Conservation (phyloP, 2,888 invertebrate genomes). For the Brenthis daphne region DNA sequence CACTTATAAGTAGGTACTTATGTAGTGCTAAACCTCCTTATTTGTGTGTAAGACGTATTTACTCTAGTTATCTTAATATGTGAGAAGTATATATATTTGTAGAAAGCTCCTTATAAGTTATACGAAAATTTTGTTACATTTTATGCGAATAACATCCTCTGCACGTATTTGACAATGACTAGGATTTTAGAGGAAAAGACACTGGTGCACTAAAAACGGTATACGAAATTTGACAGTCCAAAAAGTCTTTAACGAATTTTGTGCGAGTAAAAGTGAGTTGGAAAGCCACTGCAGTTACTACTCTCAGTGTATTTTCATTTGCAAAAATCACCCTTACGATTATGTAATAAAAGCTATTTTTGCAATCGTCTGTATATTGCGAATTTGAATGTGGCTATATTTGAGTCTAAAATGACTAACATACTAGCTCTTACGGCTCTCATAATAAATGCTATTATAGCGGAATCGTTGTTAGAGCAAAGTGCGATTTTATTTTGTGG, state of each 20-base stretch:
- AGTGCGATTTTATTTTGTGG: constrained; percentile 25
- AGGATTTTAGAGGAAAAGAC: constrained; percentile 2
- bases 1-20: background rate
- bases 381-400: constrained; percentile 13
- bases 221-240: constrained; percentile 17
- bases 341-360: constrained; percentile 12
- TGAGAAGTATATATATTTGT: too few relatives aligned
- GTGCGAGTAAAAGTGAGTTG: constrained; percentile 21
- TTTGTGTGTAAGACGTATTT: too few relatives aligned
- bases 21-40: too few relatives aligned
- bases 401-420: constrained; percentile 10
- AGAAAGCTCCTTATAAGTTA: too few relatives aligned
- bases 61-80: too few relatives aligned
- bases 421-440: constrained; percentile 17
- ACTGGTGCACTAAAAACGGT: background rate
- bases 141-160: too few relatives aligned
- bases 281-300: constrained; percentile 24
- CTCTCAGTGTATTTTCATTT: constrained; percentile 7
- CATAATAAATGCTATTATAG: constrained; percentile 20
- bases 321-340: constrained; percentile 1
- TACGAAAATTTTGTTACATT: too few relatives aligned
- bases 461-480: background rate
- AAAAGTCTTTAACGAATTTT: constrained; percentile 26
- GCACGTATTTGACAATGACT: constrained; percentile 2
- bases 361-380: background rate